These are phyloP conservation scores for Hippolais icterina DNA, from an alignment of 2,113 vertebrate genomes.

Conservation along the genomic window DNA sequence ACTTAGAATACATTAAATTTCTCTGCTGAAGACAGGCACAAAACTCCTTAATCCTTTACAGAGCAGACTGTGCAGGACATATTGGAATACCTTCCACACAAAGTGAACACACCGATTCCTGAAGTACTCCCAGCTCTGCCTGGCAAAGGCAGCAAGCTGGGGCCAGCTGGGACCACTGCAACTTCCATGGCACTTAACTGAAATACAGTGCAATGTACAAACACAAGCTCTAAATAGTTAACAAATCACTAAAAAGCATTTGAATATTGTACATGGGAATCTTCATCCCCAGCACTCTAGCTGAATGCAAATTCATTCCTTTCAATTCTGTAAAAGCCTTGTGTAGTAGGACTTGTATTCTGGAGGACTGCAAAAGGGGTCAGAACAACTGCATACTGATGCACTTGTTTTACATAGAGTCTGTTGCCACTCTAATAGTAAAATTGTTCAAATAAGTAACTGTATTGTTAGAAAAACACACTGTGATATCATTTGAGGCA, in stretches of 20 bases:
- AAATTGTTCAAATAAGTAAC: conserved; percentile 6
- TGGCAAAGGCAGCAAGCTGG: neutral
- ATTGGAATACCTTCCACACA: neutral
- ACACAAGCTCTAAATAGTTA: neutral
- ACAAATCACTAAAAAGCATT: neutral
- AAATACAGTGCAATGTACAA: neutral
- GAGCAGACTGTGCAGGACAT: neutral
- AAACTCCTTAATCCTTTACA: neutral
- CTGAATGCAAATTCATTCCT: neutral
- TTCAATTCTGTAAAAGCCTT: neutral
- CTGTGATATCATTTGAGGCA: neutral
- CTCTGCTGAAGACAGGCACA: neutral
- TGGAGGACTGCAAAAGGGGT: neutral
- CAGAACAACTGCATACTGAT: conserved; percentile 7
- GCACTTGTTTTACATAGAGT: neutral
- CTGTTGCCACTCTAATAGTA: neutral
- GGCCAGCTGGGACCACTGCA: neutral
- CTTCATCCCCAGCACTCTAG: neutral
- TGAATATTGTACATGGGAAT: neutral
- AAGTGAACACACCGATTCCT: neutral
- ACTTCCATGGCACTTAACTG: neutral
- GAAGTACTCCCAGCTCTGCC: neutral
- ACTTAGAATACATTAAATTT: neutral
- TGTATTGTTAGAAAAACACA: neutral
- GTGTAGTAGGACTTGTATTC: neutral